Evolutionary conservation across 2,888 invertebrate genomes (phyloP).

Genomic region (Brenthis hecate): DNA sequence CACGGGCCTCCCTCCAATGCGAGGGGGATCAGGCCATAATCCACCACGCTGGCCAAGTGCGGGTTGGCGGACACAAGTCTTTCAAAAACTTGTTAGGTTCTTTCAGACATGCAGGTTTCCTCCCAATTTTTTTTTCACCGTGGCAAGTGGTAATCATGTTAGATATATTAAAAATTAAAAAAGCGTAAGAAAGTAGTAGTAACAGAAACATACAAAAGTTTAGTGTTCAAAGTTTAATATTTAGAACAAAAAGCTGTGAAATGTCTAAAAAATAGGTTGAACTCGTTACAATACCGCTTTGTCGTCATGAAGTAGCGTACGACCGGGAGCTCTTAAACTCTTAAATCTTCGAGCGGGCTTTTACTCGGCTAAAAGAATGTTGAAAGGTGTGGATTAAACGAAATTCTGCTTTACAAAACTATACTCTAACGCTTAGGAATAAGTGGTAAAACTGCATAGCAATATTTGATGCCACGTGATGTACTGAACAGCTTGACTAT

Average conservation of each 20-base stretch:
- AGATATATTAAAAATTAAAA: not conserved
- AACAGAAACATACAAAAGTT: not conserved
- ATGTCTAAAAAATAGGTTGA: constrained; percentile 42
- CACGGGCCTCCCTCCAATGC: no score
- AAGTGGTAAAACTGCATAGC: constrained; percentile 12
- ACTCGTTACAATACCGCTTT: constrained; percentile 46
- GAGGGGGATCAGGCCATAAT: no score
- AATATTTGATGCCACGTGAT: constrained; percentile 25
- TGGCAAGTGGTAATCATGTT: no score
- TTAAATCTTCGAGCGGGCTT: constrained; percentile 44
- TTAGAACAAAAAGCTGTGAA: constrained; percentile 32
- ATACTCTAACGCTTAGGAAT: not conserved
- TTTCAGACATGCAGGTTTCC: no score
- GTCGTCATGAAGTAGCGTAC: constrained; percentile 41
- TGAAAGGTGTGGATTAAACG: constrained; percentile 36
- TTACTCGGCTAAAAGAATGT: constrained; percentile 38
- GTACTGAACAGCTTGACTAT: constrained; percentile 30
- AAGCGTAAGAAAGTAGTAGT: no score
- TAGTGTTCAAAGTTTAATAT: not conserved
- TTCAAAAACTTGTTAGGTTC: no score
- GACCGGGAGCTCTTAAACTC: constrained; percentile 46
- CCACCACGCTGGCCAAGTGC: no score
- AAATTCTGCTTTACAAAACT: constrained; percentile 26
- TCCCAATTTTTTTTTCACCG: no score
- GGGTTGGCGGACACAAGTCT: no score